Base-by-base conservation (phyloP, 2,113 vertebrate species). In the Oreocharis arfaki region DNA sequence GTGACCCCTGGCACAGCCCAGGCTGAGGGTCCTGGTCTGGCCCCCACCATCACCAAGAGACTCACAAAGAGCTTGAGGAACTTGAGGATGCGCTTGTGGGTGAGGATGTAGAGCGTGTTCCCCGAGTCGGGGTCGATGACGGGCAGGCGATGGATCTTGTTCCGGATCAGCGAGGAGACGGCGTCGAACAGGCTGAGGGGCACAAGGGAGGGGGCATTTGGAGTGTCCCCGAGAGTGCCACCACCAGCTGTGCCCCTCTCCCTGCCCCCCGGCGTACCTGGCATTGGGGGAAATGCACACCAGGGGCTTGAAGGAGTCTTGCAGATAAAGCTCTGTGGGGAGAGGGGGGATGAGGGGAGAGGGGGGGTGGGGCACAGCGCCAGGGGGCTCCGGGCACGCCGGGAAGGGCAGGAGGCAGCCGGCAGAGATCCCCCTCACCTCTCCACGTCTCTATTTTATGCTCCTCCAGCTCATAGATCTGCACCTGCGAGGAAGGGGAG, bases 391-490 rank as follows among this genome's bases (percentile, higher is more conserved):
- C 0, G 1, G 32, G 18, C 1, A 3, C 4, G 5, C 20, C 5
- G 0, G 5, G 39, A 11, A 2, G 21, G 10, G 19, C 0, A 0
- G 37, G 37, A 44, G 35, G 46, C 33, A 22, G 39, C 21, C 0
- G 1, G 41, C n/a, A 44, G 13, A 0, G 6, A 30, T 7, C n/a
- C 57, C 50, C 23, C 97, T 96, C 93, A 99, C 99, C 99, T 99
- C 99, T 98, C 99, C 99, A 99, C 3, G 99, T 99, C 97, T 99
- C 99, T 68, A 99, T 99, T 98, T 99, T 99, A 97, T 99, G 99
- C 63, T 99, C 99, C 93, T 99, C 99, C 92, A 99, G 97, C 90
- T 99, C 99, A 12, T 99, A 99, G 96, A 99, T 99, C 97, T 99
- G 99, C 79, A 99, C 99, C 99, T 99, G 91, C 68, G 97, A 49